Conservation (phyloP, 1,140 invertebrate species). For the Drosophila nebulosa region DNA sequence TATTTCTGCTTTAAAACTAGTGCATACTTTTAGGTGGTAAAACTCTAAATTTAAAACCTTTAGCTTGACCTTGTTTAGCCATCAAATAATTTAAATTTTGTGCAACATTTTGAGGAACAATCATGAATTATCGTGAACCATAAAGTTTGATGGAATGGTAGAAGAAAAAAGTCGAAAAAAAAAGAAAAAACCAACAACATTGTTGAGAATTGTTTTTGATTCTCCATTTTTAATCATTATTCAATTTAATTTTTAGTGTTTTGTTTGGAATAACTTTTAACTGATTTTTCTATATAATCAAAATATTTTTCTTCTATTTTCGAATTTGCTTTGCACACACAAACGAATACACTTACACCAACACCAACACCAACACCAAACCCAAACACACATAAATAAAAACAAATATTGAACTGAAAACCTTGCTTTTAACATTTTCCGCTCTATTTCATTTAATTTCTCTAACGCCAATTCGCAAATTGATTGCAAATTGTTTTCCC, state of each 20-base stretch:
- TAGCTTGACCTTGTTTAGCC: neutral
- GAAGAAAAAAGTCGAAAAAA: slow-evolving; percentile 4
- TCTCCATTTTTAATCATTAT: neutral
- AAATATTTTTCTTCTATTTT: slow-evolving; percentile 71
- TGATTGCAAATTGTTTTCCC: slow-evolving; percentile 34
- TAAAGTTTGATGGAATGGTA: slow-evolving; percentile 44
- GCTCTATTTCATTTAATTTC: neutral
- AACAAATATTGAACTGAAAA: slow-evolving; percentile 14
- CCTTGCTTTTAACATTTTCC: neutral
- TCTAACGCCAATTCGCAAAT: slow-evolving; percentile 9
- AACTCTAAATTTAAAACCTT: neutral
- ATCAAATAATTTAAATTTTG: neutral
- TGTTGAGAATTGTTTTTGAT: neutral
- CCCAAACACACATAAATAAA: slow-evolving; percentile 16
- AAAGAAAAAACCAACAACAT: neutral
- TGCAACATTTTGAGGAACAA: neutral
- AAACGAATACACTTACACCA: neutral
- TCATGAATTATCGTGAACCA: neutral
- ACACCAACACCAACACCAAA: slow-evolving; percentile 15
- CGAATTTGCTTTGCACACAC: slow-evolving; percentile 64
- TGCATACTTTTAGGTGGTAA: slow-evolving; percentile 51
- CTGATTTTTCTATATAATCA: slow-evolving; percentile 57
- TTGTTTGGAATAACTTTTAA: slow-evolving; percentile 18
- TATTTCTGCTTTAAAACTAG: neutral
- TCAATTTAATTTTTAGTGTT: neutral